A percentile compares a stretch with the other conserved stretches of the same genome.
These are phyloP conservation scores for Babyrousa celebensis DNA, from an alignment of 2,797 vertebrate species.

Conservation along the genomic window DNA sequence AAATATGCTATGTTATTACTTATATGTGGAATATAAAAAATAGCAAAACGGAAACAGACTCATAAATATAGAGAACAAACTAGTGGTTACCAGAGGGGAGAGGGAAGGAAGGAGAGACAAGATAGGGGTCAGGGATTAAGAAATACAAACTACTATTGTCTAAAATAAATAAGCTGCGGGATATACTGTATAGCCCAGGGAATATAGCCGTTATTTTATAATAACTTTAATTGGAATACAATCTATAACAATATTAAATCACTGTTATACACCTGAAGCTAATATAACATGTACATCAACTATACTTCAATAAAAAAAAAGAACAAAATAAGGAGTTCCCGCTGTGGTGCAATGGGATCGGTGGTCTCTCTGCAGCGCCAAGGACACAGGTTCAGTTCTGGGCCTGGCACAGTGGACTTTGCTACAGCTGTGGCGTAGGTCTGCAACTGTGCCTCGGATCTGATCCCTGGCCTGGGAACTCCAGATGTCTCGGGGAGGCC, in stretches of 20 bases:
- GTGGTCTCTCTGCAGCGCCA: no score
- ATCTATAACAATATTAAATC: background rate
- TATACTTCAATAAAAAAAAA: background rate
- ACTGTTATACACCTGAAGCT: background rate
- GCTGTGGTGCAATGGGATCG: no score
- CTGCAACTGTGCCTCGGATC: no score
- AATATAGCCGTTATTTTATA: background rate
- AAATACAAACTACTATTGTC: background rate
- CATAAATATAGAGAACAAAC: background rate
- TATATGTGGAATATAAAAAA: background rate
- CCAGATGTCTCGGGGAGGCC: no score
- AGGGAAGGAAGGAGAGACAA: background rate
- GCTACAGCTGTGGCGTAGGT: no score
- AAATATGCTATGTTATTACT: background rate
- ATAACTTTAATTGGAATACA: background rate
- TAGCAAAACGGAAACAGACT: background rate
- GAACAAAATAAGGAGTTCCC: no score
- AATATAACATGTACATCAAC: background rate
- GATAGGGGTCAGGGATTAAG: background rate
- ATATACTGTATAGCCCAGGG: background rate
- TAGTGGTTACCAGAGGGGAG: background rate
- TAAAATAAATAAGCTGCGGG: background rate
- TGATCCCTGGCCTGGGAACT: no score
- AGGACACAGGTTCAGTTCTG: no score
- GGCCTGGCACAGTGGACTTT: no score